Base-by-base conservation (phyloP, 2,797 vertebrate species). In the Hyperoplus immaculatus region DNA sequence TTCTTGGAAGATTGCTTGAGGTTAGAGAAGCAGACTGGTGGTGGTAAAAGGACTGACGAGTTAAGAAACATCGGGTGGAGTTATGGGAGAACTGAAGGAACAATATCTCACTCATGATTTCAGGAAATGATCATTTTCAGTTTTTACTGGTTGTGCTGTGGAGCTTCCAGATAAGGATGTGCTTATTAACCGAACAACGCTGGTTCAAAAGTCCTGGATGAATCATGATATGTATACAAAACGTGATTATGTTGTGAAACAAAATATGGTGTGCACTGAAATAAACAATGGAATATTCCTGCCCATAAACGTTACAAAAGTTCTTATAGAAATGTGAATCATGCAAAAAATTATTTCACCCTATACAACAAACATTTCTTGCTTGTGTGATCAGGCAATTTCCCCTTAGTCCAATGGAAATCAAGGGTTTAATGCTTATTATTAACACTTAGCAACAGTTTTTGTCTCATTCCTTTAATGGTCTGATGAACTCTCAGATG, bases 121-220 rank as follows among this genome's bases (percentile, higher is more conserved):
- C 15, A 72, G 61, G 56, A 84, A 77, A 85, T 87, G 88, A 88
- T 89, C 90, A 84, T 77, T 8, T 70, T 66, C 55, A 45, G 71
- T 88, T 84, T 70, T 65, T 84, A 87, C 82, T 71, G 88, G 86
- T 60, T 56, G 49, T 72, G 43, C 75, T 81, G 80, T 91, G 89
- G 75, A 67, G 78, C 58, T 51, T 73, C n/a, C 45, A 84, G 91
- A 93, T 92, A 90, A 92, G 75, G 78, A 78, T n/a, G 39, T 68
- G 69, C 65, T 78, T 75, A 68, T 73, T 80, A 90, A 89, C 85
- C 15, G 86, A 80, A 85, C 18, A 43, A 73, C 7, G 41, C 15
- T 55, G 36, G 57, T 76, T 76, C 29, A 43, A 61, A 60, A 70
- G 54, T 60, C 29, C 29, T 41, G 5, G 43, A 70, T 57, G 29